phyloP scores from a whole-genome alignment of 2,888 invertebrate genomes.

The Auanema freiburgensis region DNA sequence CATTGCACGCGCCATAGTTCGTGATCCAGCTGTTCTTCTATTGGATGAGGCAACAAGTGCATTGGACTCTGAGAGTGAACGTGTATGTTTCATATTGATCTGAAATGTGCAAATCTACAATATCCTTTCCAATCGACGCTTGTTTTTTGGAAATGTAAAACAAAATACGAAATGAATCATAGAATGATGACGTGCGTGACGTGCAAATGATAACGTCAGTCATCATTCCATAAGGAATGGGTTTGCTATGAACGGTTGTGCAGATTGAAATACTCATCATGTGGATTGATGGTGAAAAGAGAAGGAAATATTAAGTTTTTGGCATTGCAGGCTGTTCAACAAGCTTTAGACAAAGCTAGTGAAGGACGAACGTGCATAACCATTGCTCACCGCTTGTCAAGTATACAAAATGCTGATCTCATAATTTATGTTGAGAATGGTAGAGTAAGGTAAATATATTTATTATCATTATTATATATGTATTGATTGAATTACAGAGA shows the following conservation, averaged over 20 bases:
- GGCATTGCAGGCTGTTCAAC: slow-evolving; percentile 51
- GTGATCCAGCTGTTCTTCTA: slow-evolving; percentile 40
- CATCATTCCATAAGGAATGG: too few relatives aligned
- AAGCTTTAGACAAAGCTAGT: slow-evolving; percentile 54
- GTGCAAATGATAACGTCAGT: too few relatives aligned
- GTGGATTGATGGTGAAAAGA: too few relatives aligned
- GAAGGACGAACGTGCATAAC: slow-evolving; percentile 58
- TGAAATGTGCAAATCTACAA: not conserved
- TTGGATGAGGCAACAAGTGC: slow-evolving; percentile 47
- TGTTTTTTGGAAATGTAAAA: too few relatives aligned
- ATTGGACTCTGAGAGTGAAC: slow-evolving; percentile 58
- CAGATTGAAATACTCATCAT: too few relatives aligned
- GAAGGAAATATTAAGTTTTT: not conserved
- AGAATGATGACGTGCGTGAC: too few relatives aligned
- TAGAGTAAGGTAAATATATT: slow-evolving; percentile 7
- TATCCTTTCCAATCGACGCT: too few relatives aligned
- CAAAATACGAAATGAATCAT: too few relatives aligned
- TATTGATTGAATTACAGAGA: slow-evolving; percentile 23
- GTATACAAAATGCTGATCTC: slow-evolving; percentile 55
- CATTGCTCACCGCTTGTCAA: slow-evolving; percentile 58
- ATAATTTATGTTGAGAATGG: slow-evolving; percentile 53
- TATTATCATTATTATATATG: not conserved
- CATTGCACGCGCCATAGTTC: slow-evolving; percentile 71
- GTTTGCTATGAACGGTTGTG: too few relatives aligned
- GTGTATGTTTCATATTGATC: slow-evolving; percentile 23